Percentiles rank a stretch among this genome's conserved stretches.
Conservation (phyloP, 2,888 invertebrate species). For the Ormia ochracea region DNA sequence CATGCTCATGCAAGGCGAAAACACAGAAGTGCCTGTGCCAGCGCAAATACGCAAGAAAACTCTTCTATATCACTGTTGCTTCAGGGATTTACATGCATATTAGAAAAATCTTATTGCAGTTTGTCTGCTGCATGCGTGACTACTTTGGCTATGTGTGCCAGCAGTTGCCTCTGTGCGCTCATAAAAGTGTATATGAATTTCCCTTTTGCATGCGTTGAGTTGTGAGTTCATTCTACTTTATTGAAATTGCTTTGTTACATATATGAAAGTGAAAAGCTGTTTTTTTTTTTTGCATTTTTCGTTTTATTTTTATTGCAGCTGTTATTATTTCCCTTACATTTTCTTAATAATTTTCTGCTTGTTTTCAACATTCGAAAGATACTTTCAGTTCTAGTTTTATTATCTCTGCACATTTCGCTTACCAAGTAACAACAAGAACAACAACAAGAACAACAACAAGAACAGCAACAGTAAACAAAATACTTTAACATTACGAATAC, state of each 20-base stretch:
- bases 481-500: background rate
- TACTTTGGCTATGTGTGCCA: background rate
- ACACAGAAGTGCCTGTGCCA: background rate
- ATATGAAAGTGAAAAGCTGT: background rate
- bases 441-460: no score
- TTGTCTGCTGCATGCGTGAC: background rate
- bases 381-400: background rate
- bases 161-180: background rate
- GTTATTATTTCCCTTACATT: constrained; percentile 12
- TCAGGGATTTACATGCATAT: constrained; percentile 28
- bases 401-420: background rate
- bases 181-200: background rate
- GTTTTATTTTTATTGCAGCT: background rate
- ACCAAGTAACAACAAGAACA: background rate
- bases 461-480: no score
- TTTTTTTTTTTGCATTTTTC: background rate
- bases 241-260: constrained; percentile 19
- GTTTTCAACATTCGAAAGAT: background rate
- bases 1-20: background rate
- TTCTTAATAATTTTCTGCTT: constrained; percentile 16
- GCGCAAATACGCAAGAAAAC: background rate
- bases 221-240: constrained; percentile 21
- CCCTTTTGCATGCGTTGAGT: background rate
- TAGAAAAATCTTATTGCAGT: constrained; percentile 6
- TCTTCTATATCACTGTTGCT: constrained; percentile 16